Conservation (phyloP, 2,113 vertebrate genomes). For the Apaloderma vittatum region DNA sequence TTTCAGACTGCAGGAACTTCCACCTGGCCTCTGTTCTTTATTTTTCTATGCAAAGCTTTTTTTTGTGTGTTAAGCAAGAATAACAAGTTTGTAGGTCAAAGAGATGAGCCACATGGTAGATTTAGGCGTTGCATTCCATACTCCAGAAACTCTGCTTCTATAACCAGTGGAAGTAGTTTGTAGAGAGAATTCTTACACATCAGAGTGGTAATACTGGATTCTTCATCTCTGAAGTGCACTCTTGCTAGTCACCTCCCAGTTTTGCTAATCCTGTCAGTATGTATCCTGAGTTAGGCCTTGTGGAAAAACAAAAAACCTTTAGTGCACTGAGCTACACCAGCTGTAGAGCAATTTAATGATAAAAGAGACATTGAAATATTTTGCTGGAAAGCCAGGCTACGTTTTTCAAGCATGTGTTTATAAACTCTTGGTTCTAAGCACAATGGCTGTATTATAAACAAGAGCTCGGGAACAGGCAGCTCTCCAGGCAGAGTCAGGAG, state of each 20-base stretch:
- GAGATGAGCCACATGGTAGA: not conserved
- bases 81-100: not conserved
- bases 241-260: not conserved
- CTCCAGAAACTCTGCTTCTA: not conserved
- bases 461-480: conserved; percentile 33
- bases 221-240: not conserved
- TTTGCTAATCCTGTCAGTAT: not conserved
- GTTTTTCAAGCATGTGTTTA: conserved; percentile 60
- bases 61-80: not conserved
- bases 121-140: not conserved
- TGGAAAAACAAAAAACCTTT: not conserved
- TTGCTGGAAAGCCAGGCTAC: conserved; percentile 49
- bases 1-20: not conserved
- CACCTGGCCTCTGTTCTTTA: not conserved
- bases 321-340: not conserved
- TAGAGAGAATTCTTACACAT: not conserved
- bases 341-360: conserved; percentile 9
- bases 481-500: conserved; percentile 2
- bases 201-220: not conserved
- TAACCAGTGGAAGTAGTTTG: not conserved
- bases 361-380: conserved; percentile 56
- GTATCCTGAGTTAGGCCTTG: not conserved
- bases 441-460: conserved; percentile 61
- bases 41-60: not conserved
- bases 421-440: conserved; percentile 57